Conservation (phyloP, 92 coral and sea anemone species). For the Bergia puertoricense region DNA sequence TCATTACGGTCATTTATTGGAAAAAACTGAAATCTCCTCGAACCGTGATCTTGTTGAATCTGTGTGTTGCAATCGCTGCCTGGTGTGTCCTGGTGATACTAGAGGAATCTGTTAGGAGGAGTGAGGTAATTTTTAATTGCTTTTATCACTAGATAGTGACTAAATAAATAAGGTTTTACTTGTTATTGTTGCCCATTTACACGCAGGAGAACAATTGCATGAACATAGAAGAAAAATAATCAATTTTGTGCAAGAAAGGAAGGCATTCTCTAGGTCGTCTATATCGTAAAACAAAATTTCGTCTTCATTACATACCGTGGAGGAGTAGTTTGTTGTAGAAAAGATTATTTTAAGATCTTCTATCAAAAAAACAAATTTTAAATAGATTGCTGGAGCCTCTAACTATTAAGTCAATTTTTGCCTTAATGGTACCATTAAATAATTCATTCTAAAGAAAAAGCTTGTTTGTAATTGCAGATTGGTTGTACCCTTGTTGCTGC, state of each 20-base stretch:
- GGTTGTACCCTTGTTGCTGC: conserved; percentile 63
- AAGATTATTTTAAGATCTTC: too few species aligned
- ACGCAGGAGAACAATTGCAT: background rate
- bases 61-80: conserved; percentile 68
- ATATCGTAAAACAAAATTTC: too few species aligned
- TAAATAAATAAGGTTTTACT: too few species aligned
- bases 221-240: background rate
- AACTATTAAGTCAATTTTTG: background rate
- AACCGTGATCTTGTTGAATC: conserved; percentile 60
- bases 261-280: background rate
- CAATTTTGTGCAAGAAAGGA: background rate
- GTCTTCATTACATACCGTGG: too few species aligned
- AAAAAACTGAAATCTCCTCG: conserved; percentile 69
- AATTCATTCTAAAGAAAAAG: background rate
- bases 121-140: conserved; percentile 23
- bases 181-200: too few species aligned
- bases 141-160: background rate
- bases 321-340: too few species aligned
- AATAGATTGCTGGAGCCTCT: background rate
- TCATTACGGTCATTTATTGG: conserved; percentile 57
- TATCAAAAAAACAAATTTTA: too few species aligned
- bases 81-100: conserved; percentile 23
- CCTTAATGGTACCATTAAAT: background rate
- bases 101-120: conserved; percentile 43
- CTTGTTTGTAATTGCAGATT: conserved; percentile 29